Evolutionary conservation across 2,113 vertebrate species (phyloP), one percentile per base, ranked within the genome.

Genomic region (Ondatra zibethicus): DNA sequence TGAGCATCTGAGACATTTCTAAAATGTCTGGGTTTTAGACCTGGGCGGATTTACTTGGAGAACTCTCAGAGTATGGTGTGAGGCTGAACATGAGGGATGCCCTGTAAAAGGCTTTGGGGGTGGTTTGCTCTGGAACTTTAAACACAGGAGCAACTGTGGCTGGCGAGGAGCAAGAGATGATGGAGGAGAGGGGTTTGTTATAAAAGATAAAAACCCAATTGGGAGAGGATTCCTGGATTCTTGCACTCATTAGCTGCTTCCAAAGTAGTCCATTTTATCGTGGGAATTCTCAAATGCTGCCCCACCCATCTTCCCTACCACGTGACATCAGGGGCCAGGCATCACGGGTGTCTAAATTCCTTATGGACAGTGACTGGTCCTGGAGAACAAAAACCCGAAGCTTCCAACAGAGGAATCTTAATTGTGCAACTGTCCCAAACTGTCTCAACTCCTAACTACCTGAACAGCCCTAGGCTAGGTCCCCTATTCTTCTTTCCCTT

Each of bases 11-110:
- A 66, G 58, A 89, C 21, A 29, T 55, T 58, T 52, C 17, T 61
- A 33, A 16, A n/a, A 84, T 58, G 5, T 58, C 58, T 58, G 27
- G 9, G 63, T 6, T 58, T 21, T 58, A 58, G 14, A 23, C 3
- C 0, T 4, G 45, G n/a, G 0, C 0, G 4, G 16, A 5, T 70
- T 68, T 39, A 23, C 81, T 84, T 47, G 0, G 39, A n/a, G 72
- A 68, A 68, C 33, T 86, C 52, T n/a, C 61, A 17, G 45, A 17
- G 2, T 19, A 0, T 14, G 10, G 12, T 27, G 33, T 73, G 75
- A 65, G 36, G 2, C 68, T 39, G 58, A 45, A 65, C 33, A 16
- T 27, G 21, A 72, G 47, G 63, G 31, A 9, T 16, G 45, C 1
- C 9, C 63, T 7, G 52, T 65, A 86, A n/a, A 33, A 10, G 76